Conservation (phyloP, 2,888 invertebrate species). For the Oscheius sp. region DNA sequence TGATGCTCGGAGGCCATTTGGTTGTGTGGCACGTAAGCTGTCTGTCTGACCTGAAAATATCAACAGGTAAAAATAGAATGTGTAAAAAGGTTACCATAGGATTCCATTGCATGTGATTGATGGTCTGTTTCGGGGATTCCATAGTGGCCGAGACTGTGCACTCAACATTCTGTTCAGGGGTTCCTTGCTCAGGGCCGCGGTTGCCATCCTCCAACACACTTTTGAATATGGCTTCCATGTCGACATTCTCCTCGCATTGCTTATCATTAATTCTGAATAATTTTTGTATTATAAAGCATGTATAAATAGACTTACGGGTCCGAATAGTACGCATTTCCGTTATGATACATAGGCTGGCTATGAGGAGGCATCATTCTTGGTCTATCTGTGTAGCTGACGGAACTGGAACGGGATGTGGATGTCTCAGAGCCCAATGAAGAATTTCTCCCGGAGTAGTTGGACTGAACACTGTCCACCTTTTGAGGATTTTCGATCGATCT, state of each 20-base stretch:
- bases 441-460: conserved; percentile 4
- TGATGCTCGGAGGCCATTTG: conserved; percentile 6
- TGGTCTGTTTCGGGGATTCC: conserved; percentile 26
- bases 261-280: conserved; percentile 33
- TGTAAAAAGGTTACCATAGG: background rate
- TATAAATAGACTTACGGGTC: conserved; percentile 17
- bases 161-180: conserved; percentile 29
- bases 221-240: conserved; percentile 72
- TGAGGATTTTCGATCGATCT: background rate
- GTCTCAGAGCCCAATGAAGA: conserved; percentile 20
- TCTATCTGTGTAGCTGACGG: background rate
- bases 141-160: conserved; percentile 28
- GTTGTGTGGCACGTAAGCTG: background rate
- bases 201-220: conserved; percentile 64
- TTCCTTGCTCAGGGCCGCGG: conserved; percentile 10
- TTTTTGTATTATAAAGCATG: background rate
- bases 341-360: conserved; percentile 4
- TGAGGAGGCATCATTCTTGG: too few species aligned
- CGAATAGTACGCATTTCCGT: conserved; percentile 1
- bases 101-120: conserved; percentile 17
- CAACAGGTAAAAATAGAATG: background rate
- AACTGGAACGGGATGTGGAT: conserved; percentile 5
- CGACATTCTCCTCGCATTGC: conserved; percentile 44
- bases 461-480: conserved; percentile 8
- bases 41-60: conserved; percentile 10